Conservation (phyloP, 2,888 invertebrate genomes). For the Hirudinaria manillensis region DNA sequence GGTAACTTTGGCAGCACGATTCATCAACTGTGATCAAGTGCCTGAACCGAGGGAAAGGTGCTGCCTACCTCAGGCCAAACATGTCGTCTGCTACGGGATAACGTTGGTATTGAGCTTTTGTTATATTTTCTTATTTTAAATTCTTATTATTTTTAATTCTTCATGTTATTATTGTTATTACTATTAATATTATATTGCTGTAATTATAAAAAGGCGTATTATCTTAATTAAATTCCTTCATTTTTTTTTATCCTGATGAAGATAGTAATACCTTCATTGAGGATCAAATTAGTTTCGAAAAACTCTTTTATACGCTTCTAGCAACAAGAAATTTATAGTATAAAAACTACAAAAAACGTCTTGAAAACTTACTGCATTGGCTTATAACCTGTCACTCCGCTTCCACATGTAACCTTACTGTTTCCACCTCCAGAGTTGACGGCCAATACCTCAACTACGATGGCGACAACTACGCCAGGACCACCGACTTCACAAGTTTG, state of each 20-base stretch:
- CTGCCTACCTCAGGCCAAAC: conserved; percentile 34
- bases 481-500: conserved; percentile 31
- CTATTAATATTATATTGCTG: neutral
- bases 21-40: conserved; percentile 29
- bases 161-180: neutral
- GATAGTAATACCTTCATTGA: no score
- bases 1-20: conserved; percentile 25
- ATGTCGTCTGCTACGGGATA: conserved; percentile 34
- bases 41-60: conserved; percentile 31
- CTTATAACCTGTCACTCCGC: no score
- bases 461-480: conserved; percentile 25
- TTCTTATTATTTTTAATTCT: no score
- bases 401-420: no score
- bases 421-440: conserved; percentile 22
- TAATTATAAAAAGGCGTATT: no score
- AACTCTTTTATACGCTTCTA: no score
- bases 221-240: no score
- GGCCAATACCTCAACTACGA: conserved; percentile 31
- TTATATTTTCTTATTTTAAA: neutral
- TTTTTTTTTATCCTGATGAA: no score
- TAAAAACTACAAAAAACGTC: no score
- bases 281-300: no score
- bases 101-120: conserved; percentile 21
- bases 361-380: no score
- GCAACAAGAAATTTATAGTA: no score